A percentile compares a stretch with the other conserved stretches of the same genome.
These are phyloP conservation scores for Falco berigora DNA, from an alignment of 2,797 vertebrate genomes.

Conservation along the genomic window DNA sequence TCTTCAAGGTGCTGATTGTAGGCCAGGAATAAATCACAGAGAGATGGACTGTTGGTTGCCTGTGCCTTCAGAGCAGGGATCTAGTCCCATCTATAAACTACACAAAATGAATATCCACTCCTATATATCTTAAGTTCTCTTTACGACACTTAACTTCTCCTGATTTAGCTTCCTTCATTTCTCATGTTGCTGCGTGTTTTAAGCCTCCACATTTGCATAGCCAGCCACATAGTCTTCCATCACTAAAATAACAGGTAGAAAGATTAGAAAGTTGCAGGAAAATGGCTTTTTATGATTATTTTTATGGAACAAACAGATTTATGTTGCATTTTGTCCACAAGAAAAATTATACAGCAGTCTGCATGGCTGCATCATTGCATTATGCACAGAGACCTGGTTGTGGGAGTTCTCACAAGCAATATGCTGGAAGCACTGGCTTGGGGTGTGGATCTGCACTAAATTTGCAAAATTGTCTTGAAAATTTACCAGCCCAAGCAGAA, in stretches of 20 bases:
- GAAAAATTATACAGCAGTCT: conserved; percentile 1
- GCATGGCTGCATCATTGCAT: conserved; percentile 51
- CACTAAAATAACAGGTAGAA: not conserved
- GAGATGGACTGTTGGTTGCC: not conserved
- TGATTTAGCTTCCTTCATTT: not conserved
- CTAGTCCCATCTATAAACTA: not conserved
- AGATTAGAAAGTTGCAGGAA: not conserved
- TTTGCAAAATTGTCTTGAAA: conserved; percentile 67
- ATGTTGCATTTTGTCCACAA: conserved; percentile 22
- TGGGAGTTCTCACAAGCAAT: conserved; percentile 25
- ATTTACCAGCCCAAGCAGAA: conserved; percentile 52
- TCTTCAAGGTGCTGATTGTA: not conserved
- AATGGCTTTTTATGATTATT: not conserved
- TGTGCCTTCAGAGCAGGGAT: not conserved
- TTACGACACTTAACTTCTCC: not conserved
- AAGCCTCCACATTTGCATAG: not conserved
- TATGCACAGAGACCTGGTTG: conserved; percentile 30
- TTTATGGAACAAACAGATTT: not conserved
- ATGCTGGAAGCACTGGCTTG: conserved; percentile 27
- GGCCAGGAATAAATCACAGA: not conserved
- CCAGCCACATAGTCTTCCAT: not conserved
- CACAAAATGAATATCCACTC: not conserved
- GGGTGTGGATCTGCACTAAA: conserved; percentile 34
- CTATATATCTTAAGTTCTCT: not conserved
- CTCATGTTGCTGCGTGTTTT: not conserved